Percentiles rank a stretch among this genome's conserved stretches.
Evolutionary conservation across 2,797 vertebrate species (phyloP).

Genomic region (Lepus oiostolus): DNA sequence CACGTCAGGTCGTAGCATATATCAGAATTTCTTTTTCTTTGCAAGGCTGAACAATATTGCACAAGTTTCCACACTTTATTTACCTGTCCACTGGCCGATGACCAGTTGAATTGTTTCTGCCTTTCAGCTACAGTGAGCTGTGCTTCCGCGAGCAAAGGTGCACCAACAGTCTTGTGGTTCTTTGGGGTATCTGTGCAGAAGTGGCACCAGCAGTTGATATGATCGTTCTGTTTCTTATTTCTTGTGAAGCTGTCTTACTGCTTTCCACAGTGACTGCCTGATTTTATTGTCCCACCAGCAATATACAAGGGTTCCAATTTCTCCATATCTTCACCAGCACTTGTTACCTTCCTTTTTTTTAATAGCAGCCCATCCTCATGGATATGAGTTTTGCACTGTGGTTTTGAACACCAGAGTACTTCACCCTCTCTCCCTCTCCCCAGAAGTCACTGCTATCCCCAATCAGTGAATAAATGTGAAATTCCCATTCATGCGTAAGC

Average conservation of each 20-base stretch:
- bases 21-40: neutral
- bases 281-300: neutral
- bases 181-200: neutral
- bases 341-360: neutral
- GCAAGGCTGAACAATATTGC: neutral
- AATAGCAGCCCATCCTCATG: neutral
- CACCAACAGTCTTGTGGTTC: neutral
- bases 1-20: neutral
- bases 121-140: neutral
- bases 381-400: neutral
- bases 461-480: neutral
- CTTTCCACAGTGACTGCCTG: neutral
- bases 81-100: neutral
- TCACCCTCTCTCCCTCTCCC: neutral
- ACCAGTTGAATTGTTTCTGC: neutral
- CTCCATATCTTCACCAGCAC: neutral
- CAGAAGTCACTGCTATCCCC: neutral
- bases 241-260: neutral
- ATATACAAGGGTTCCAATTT: neutral
- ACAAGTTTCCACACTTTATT: no score
- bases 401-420: neutral
- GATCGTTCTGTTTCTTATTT: neutral
- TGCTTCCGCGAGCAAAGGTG: neutral
- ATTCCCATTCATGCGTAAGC: neutral
- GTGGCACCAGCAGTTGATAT: neutral